Evolutionary conservation across 2,888 invertebrate genomes (phyloP).

Genomic region (Strigamia transsilvanica): DNA sequence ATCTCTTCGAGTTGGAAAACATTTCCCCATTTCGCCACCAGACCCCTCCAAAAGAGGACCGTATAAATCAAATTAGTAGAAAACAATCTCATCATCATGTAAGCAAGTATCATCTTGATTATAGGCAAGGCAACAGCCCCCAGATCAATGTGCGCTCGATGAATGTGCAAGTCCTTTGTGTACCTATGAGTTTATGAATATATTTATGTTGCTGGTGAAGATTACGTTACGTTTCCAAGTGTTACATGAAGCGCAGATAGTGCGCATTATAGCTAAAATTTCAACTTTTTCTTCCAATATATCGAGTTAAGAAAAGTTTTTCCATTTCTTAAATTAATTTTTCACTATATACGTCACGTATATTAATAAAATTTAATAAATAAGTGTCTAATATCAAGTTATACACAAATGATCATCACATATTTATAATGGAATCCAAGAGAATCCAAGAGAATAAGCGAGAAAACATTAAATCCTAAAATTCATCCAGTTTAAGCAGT

Average conservation of each 20-base stretch:
- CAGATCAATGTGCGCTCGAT: slow-evolving; percentile 7
- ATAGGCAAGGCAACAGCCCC: slow-evolving; percentile 9
- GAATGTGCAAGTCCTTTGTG: slow-evolving; percentile 30
- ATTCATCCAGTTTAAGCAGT: slow-evolving; percentile 31
- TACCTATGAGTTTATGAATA: slow-evolving; percentile 8
- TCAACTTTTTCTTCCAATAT: neutral
- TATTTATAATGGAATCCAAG: neutral
- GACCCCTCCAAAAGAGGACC: neutral
- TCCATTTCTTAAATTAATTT: too few relatives aligned
- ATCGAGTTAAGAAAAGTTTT: too few relatives aligned
- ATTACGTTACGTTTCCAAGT: slow-evolving; percentile 24
- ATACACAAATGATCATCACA: neutral
- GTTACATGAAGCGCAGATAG: slow-evolving; percentile 5
- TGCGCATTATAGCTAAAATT: neutral
- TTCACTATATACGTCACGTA: too few relatives aligned
- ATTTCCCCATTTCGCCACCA: slow-evolving; percentile 37
- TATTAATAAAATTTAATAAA: neutral
- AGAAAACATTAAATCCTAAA: slow-evolving; percentile 22
- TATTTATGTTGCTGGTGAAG: slow-evolving; percentile 2
- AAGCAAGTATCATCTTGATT: slow-evolving; percentile 26
- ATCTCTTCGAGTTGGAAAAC: slow-evolving; percentile 7
- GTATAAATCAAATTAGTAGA: slow-evolving; percentile 43
- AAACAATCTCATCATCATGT: slow-evolving; percentile 32
- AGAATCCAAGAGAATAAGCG: neutral
- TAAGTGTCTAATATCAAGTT: neutral